Evolutionary conservation across 2,113 vertebrate genomes (phyloP), one percentile per base, ranked within the genome.

Genomic region (Balaeniceps rex): DNA sequence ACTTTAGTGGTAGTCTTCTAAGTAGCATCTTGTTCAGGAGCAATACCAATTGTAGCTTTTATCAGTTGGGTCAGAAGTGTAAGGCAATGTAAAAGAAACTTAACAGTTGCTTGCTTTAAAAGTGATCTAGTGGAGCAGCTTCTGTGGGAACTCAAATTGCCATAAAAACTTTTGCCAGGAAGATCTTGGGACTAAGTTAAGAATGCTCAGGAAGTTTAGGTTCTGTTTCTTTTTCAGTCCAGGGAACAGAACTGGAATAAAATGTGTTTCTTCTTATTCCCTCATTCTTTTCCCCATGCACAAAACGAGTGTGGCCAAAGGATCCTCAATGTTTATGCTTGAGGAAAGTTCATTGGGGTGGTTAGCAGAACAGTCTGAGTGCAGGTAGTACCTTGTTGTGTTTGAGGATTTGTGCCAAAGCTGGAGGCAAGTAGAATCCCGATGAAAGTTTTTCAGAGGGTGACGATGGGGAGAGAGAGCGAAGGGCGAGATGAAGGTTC

Each of bases 181-280:
- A 61, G 19, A 33, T 80, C 40, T 58, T 79, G 33, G 22, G 19
- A 63, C 33, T 60, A 57, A 31, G 34, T 84, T 75, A 47, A 46
- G 40, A 55, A 60, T 58, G 17, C 7, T 61, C 18, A 54, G 26
- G 25, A 94, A 61, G 42, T 54, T 83, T 24, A 47, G 9, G 11
- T 77, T 70, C 11, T 11, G 46, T 49, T 87, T 74, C 64, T 46
- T 81, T 88, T 82, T 68, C 57, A 60, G 55, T 55, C 26, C 15
- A 76, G 31, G 52, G 13, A 75, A 55, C 42, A 84, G 51, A 88
- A 75, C 14, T 25, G 15, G 42, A 84, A 34, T 15, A 84, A 87
- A 60, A 52, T 1, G 5, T 0, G 0, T 60, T 51, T 2, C 11
- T 87, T 72, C 13, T 19, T 72, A 3, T 76, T 82, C 18, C 3